These are phyloP conservation scores for Lapara coniferarum DNA, from an alignment of 2,888 invertebrate species.

Conservation along the genomic window DNA sequence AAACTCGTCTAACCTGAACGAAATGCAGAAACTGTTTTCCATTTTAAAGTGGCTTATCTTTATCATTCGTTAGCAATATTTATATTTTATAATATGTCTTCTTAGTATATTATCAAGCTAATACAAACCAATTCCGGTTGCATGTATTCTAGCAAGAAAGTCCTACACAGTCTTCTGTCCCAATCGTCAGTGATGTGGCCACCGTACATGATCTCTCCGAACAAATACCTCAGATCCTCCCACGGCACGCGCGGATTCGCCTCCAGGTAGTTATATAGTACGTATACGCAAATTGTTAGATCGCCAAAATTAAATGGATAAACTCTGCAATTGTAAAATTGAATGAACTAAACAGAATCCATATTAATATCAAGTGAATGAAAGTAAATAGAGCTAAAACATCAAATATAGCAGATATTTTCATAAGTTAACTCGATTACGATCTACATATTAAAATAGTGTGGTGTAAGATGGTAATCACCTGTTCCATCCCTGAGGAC, in stretches of 20 bases:
- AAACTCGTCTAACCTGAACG: too few relatives aligned
- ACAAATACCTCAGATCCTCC: slow-evolving; percentile 96
- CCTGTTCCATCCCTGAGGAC: slow-evolving; percentile 96
- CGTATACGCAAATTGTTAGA: slow-evolving; percentile 95
- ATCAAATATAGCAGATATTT: too few relatives aligned
- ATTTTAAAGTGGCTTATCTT: too few relatives aligned
- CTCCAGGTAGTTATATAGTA: slow-evolving; percentile 95
- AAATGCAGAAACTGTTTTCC: too few relatives aligned
- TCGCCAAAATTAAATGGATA: slow-evolving; percentile 94
- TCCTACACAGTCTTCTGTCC: slow-evolving; percentile 94
- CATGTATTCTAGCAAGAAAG: slow-evolving; percentile 94
- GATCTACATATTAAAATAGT: background rate
- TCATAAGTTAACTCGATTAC: background rate
- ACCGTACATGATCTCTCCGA: slow-evolving; percentile 99
- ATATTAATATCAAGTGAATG: background rate
- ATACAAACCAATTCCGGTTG: slow-evolving; percentile 88
- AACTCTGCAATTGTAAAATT: slow-evolving; percentile 61
- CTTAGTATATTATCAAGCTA: too few relatives aligned
- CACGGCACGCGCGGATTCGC: slow-evolving; percentile 94
- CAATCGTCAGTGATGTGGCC: slow-evolving; percentile 99
- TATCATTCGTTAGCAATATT: too few relatives aligned
- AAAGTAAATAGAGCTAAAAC: background rate
- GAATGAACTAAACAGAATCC: too few relatives aligned
- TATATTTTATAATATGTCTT: too few relatives aligned
- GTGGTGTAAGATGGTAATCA: slow-evolving; percentile 35